These are phyloP conservation scores for Lepidostoma basale DNA, from an alignment of 1,140 invertebrate genomes.

Conservation along the genomic window DNA sequence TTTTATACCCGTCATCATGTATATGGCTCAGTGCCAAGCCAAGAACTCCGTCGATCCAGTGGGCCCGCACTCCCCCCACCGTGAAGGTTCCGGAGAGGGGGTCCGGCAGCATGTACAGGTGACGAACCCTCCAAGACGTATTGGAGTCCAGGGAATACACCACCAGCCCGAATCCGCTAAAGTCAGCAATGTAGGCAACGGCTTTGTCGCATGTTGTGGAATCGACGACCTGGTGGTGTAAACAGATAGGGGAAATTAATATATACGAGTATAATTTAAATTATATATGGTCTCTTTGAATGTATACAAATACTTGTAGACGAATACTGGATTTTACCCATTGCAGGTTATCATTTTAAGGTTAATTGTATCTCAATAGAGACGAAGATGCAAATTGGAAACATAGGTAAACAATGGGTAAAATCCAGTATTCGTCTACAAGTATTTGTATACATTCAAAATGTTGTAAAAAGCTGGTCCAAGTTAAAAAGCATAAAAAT, in stretches of 20 bases:
- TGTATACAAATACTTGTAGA: too few relatives aligned
- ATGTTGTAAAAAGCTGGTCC: too few relatives aligned
- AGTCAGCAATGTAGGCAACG: constrained; percentile 69
- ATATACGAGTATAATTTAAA: background rate
- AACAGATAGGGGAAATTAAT: background rate
- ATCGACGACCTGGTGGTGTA: constrained; percentile 61
- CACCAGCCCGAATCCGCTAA: constrained; percentile 67
- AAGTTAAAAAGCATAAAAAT: too few relatives aligned
- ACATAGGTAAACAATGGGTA: too few relatives aligned
- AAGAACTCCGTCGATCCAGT: constrained; percentile 72
- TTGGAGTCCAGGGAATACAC: constrained; percentile 69
- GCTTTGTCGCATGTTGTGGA: constrained; percentile 66
- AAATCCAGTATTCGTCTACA: background rate
- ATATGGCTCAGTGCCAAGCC: constrained; percentile 62
- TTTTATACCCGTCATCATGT: constrained; percentile 50
- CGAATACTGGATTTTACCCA: too few relatives aligned
- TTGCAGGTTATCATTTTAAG: too few relatives aligned
- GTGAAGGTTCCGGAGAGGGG: constrained; percentile 68
- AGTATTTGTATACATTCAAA: background rate
- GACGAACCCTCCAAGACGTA: constrained; percentile 69
- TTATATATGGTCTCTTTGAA: too few relatives aligned
- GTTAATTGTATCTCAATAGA: too few relatives aligned
- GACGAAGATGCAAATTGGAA: too few relatives aligned
- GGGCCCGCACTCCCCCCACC: constrained; percentile 68
- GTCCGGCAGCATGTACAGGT: constrained; percentile 75